A percentile compares a stretch with the other conserved stretches of the same genome.
These are phyloP conservation scores for Protaetia brevitarsis DNA, from an alignment of 1,140 invertebrate genomes.

Conservation along the genomic window DNA sequence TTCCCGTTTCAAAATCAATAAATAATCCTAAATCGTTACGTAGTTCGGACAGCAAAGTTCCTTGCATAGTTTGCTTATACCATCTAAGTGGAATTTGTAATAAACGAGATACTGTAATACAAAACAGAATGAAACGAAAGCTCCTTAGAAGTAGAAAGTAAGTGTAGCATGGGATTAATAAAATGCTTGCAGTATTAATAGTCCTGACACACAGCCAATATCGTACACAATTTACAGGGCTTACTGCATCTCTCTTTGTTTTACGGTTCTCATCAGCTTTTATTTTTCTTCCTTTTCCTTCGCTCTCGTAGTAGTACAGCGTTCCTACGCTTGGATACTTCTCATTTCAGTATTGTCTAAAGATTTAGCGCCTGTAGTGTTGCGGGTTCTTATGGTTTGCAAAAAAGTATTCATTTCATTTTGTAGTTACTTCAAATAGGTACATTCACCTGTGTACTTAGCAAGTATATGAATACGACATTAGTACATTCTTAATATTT, in stretches of 20 bases:
- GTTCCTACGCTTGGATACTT: too few relatives aligned
- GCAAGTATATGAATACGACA: too few relatives aligned
- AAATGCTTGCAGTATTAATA: slow-evolving; percentile 8
- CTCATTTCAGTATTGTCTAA: too few relatives aligned
- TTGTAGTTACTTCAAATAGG: too few relatives aligned
- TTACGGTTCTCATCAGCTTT: not conserved
- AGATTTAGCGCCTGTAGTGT: too few relatives aligned
- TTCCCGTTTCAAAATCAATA: not conserved
- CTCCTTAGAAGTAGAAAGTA: slow-evolving; percentile 2
- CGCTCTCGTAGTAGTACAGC: not conserved
- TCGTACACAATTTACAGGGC: slow-evolving; percentile 5
- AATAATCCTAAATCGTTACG: not conserved
- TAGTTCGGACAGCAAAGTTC: not conserved
- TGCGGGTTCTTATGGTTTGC: too few relatives aligned
- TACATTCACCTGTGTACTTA: too few relatives aligned
- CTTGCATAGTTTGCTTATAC: not conserved
- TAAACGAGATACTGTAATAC: not conserved
- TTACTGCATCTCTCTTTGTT: not conserved
- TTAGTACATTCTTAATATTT: too few relatives aligned
- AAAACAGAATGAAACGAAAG: not conserved
- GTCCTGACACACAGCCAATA: slow-evolving; percentile 10
- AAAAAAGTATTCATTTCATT: too few relatives aligned
- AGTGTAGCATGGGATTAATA: slow-evolving; percentile 7
- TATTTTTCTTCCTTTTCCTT: not conserved
- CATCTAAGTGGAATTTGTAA: slow-evolving; percentile 14